Conservation (phyloP, 2,888 invertebrate species). For the Eristalis arbustorum region DNA sequence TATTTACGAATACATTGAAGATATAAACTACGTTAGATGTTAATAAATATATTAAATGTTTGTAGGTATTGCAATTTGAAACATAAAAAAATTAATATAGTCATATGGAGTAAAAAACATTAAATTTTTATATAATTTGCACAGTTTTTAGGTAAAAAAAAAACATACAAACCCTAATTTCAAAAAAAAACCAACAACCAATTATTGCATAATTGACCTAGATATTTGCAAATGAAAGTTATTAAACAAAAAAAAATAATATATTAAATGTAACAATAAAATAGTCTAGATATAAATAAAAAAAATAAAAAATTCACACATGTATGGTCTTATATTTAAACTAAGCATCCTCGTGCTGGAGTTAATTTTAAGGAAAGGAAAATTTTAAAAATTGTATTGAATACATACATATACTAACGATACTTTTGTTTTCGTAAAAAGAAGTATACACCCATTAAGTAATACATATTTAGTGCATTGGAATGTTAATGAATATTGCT, state of each 20-base stretch:
- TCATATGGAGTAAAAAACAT: slow-evolving; percentile 5
- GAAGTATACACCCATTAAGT: slow-evolving; percentile 3
- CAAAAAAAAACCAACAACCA: slow-evolving; percentile 9
- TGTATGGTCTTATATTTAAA: slow-evolving; percentile 34
- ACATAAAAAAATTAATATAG: slow-evolving; percentile 19
- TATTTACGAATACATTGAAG: slow-evolving; percentile 37
- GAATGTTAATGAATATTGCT: slow-evolving; percentile 61
- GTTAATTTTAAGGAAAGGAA: slow-evolving; percentile 24
- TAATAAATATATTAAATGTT: slow-evolving; percentile 59
- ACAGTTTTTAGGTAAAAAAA: slow-evolving; percentile 12
- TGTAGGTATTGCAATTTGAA: slow-evolving; percentile 59
- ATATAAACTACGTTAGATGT: slow-evolving; percentile 51
- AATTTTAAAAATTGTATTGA: not conserved
- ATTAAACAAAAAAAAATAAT: too few species aligned
- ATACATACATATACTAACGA: slow-evolving; percentile 15
- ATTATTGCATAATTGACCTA: slow-evolving; percentile 12
- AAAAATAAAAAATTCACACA: slow-evolving; percentile 13
- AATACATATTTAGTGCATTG: slow-evolving; percentile 38
- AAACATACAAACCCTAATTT: not conserved
- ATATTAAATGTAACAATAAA: slow-evolving; percentile 39
- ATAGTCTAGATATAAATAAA: slow-evolving; percentile 3
- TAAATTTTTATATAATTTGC: slow-evolving; percentile 48
- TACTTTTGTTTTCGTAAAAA: slow-evolving; percentile 23
- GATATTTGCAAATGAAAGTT: slow-evolving; percentile 20
- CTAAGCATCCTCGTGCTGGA: slow-evolving; percentile 26